Evolutionary conservation across 2,797 vertebrate genomes (phyloP), one percentile per base, ranked within the genome.

Genomic region (Crypturellus tataupa): DNA sequence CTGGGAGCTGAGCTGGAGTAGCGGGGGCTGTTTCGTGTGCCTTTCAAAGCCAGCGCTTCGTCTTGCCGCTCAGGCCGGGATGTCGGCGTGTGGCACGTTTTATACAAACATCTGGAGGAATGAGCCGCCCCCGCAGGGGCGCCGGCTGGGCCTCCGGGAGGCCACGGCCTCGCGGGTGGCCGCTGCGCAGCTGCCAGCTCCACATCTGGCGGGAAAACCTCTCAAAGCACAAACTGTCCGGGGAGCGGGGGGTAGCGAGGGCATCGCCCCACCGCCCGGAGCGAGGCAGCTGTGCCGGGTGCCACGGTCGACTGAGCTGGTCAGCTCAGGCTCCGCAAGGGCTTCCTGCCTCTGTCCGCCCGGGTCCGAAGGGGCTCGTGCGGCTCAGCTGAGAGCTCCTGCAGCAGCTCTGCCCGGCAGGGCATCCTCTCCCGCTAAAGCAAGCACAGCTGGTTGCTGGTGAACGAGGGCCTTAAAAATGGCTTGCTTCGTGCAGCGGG

Each of bases 161-260:
- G 77, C 80, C 7, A 0, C 53, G 90, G 64, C 81, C 75, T 69
- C 68, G 95, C 92, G 92, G 85, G 76, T 7, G 1, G 27, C 7
- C 12, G 78, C 87, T 20, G 37, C 63, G 59, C 67, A 0, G 0
- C 53, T 70, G 64, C 37, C 10, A 20, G 3, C 73, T 89, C 80
- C 81, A 42, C 47, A 91, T 92, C 72, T 93, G 69, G 64, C 73
- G 79, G 0, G 29, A 87, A 86, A 94, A 91, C 63, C 91, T 90
- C 90, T 89, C 65, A 78, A 78, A 90, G 91, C 89, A 85, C 60
- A 94, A 92, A 97, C 92, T 72, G 10, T 1, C 59, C 88, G 92
- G 72, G 94, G 84, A 1, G 15, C 93, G 89, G 87, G 81, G 64
- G 81, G 89, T 33, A 29, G 95, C 93, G 88, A 96, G 92, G 92